Conservation (phyloP, 2,888 invertebrate genomes). For the Dolomedes plantarius region DNA sequence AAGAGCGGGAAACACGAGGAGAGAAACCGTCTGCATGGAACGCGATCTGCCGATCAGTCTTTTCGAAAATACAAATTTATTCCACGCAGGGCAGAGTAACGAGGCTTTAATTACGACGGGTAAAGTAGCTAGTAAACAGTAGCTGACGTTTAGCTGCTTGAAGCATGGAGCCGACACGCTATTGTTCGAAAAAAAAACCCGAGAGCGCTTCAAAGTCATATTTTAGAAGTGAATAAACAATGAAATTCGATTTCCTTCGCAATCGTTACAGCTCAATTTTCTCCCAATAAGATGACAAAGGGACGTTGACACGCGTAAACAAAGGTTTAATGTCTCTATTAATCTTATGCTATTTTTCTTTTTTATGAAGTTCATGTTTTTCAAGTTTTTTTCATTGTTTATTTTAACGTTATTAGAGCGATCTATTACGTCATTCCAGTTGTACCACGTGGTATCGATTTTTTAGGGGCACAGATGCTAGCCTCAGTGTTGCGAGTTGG, state of each 20-base stretch:
- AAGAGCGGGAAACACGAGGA: background rate
- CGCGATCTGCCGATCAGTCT: slow-evolving; percentile 4
- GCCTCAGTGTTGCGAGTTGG: too few relatives aligned
- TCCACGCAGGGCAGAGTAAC: background rate
- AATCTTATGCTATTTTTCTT: too few relatives aligned
- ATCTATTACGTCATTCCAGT: too few relatives aligned
- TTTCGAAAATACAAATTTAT: background rate
- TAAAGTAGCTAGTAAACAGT: slow-evolving; percentile 1
- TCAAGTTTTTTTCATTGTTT: too few relatives aligned
- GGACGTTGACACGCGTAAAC: too few relatives aligned
- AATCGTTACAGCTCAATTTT: too few relatives aligned
- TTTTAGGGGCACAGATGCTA: too few relatives aligned
- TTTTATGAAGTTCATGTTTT: too few relatives aligned
- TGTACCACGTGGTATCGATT: too few relatives aligned
- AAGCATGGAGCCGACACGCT: background rate
- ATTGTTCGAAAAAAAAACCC: background rate
- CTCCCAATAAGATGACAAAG: too few relatives aligned
- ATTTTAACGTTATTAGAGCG: too few relatives aligned
- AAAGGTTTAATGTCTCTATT: too few relatives aligned
- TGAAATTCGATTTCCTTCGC: background rate
- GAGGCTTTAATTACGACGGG: background rate
- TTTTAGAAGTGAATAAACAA: background rate
- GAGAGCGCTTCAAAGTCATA: background rate
- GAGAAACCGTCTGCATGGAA: background rate
- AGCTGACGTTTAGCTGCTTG: background rate